Evolutionary conservation across 1,140 invertebrate species (phyloP).

Genomic region (Cotesia glomerata): DNA sequence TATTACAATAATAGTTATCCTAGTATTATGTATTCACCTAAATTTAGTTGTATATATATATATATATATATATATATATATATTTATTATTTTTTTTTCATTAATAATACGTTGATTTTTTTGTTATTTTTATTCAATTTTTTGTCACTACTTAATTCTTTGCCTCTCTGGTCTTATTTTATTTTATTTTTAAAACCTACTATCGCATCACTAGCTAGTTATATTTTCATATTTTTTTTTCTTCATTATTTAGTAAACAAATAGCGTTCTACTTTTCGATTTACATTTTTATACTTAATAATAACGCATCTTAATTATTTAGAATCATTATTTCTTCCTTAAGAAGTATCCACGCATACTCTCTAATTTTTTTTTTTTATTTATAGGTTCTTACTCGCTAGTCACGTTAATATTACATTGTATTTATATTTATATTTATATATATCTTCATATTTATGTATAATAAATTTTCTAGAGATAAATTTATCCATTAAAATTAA

Average conservation of each 20-base stretch:
- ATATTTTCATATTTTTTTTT: conserved; percentile 29
- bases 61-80: too few species aligned
- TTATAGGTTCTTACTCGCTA: conserved; percentile 14
- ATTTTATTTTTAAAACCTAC: conserved; percentile 16
- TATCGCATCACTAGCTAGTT: conserved; percentile 40
- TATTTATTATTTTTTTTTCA: too few species aligned
- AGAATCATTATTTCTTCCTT: conserved; percentile 46
- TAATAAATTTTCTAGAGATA: conserved; percentile 7
- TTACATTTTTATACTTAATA: conserved; percentile 44
- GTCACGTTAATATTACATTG: conserved; percentile 1
- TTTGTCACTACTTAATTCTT: conserved; percentile 24
- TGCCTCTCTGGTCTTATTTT: conserved; percentile 21
- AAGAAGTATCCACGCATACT: conserved; percentile 25
- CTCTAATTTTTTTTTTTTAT: not conserved
- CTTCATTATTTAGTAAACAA: conserved; percentile 48
- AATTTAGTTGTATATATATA: conserved; percentile 38
- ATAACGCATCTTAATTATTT: conserved; percentile 48
- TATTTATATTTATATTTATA: conserved; percentile 9
- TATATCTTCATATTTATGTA: not conserved
- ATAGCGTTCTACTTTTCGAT: conserved; percentile 51
- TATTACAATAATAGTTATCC: conserved; percentile 51
- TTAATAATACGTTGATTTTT: conserved; percentile 40
- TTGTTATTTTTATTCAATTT: conserved; percentile 19
- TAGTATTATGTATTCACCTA: conserved; percentile 51
- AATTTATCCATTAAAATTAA: conserved; percentile 34